Base-by-base conservation (phyloP, 2,888 invertebrate species). In the Callyntrura guangdongensis region DNA sequence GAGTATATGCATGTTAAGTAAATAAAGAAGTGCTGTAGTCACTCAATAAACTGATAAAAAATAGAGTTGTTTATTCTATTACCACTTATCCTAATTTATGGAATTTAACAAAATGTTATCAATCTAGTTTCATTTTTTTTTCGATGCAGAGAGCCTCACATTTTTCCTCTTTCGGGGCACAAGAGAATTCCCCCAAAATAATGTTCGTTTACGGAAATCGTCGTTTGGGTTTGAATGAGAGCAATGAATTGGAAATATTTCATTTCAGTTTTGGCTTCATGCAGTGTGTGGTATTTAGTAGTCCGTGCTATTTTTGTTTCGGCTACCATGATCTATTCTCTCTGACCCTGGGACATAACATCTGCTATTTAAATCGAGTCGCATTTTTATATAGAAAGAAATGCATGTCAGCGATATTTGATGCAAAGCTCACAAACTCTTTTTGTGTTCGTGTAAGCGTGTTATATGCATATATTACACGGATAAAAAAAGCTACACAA, bases 21-120 rank as follows among this genome's bases (percentile, higher is more conserved):
- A 82, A 64, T 47, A 82, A 77, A 86, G 36, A 77, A 86, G 53
- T 74, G 17, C 72, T 77, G 36, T 36, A 4, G 36, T 59, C 45
- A 64, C 64, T 17, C 61, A 82, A 47, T 64, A 82, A 61, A 82
- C 64, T 45, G 79, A 79, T 56, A 82, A 82, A 61, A 82, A 82
- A 64, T 47, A 36, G 14, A 64, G 45, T 45, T 64, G 36, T 81
- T 61, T 36, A 53, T 59, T 59, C 25, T 36, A 61, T 36, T 11
- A 22, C 20, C 61, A 81, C 61, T 82, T 61, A 82, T 61, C 61
- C 25, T 56, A 17, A 77, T 77, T 77, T 77, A 77, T 77, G 25
- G 64, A 64, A 64, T 64, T 64, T 64, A 11, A 64, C 20, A 12
- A 64, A 64, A 64, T 22, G 20, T 64, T 64, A 47, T 47, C 25